A percentile compares a stretch with the other conserved stretches of the same genome.
These are phyloP conservation scores for Dione vanillae DNA, from an alignment of 2,888 invertebrate species.

Conservation along the genomic window DNA sequence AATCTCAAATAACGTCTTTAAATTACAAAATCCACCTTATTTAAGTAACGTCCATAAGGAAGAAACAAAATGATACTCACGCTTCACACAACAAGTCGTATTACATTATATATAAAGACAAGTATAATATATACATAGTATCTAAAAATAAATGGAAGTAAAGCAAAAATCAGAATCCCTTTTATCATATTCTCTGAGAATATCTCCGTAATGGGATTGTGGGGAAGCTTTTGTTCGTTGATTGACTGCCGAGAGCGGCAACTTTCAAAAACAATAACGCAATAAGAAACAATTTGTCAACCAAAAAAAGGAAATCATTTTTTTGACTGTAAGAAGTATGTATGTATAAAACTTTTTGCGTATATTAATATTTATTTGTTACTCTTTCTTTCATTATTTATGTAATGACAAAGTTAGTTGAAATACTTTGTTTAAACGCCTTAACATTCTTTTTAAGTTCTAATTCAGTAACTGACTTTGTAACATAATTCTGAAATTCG, in stretches of 20 bases:
- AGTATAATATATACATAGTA: background rate
- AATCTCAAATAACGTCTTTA: too few species aligned
- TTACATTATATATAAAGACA: background rate
- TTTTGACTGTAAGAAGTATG: background rate
- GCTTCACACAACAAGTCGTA: background rate
- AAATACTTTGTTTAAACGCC: too few species aligned
- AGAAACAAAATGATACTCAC: too few species aligned
- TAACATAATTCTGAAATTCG: too few species aligned
- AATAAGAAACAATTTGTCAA: constrained; percentile 45
- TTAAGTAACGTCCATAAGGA: too few species aligned
- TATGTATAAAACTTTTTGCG: too few species aligned
- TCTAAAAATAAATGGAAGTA: constrained; percentile 19
- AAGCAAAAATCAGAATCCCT: constrained; percentile 24
- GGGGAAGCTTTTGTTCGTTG: constrained; percentile 28
- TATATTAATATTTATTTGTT: background rate
- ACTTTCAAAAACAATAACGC: constrained; percentile 43
- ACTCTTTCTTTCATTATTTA: background rate
- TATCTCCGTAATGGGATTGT: constrained; percentile 24
- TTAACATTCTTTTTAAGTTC: too few species aligned
- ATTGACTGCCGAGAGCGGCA: constrained; percentile 36
- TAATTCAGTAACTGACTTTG: too few species aligned
- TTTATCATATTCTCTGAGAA: constrained; percentile 25
- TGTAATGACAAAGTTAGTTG: background rate
- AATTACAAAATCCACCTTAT: too few species aligned
- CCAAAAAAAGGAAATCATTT: constrained; percentile 37